A percentile compares a stretch with the other conserved stretches of the same genome.
phyloP scores from a whole-genome alignment of 1,140 invertebrate genomes.

The Orius laevigatus region DNA sequence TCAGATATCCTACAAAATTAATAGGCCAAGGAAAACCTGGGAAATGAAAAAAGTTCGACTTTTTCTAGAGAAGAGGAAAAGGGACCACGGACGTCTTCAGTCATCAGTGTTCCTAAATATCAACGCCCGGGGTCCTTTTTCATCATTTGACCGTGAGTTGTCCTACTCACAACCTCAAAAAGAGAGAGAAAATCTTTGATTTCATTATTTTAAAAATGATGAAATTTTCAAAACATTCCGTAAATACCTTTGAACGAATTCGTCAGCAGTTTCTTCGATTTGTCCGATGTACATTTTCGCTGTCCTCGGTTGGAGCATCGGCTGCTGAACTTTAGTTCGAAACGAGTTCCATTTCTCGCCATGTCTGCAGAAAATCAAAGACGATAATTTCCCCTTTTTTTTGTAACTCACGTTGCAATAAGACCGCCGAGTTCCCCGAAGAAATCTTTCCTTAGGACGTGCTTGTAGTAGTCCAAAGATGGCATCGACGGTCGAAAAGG shows the following conservation, averaged over 20 bases:
- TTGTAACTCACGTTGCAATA: slow-evolving; percentile 54
- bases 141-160: too few relatives aligned
- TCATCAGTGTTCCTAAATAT: too few relatives aligned
- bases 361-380: slow-evolving; percentile 38
- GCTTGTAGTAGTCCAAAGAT: slow-evolving; percentile 60
- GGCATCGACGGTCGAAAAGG: slow-evolving; percentile 63
- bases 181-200: too few relatives aligned
- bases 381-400: not conserved
- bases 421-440: slow-evolving; percentile 54
- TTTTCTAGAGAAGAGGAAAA: too few relatives aligned
- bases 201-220: too few relatives aligned
- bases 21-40: too few relatives aligned
- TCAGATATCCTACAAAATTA: slow-evolving; percentile 48
- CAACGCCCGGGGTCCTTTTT: too few relatives aligned
- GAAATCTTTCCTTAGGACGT: slow-evolving; percentile 50
- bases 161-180: too few relatives aligned
- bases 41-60: too few relatives aligned
- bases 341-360: slow-evolving; percentile 68
- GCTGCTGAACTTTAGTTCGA: slow-evolving; percentile 64
- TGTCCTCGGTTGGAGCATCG: slow-evolving; percentile 58
- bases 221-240: too few relatives aligned
- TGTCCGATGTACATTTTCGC: slow-evolving; percentile 54
- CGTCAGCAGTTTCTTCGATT: slow-evolving; percentile 52
- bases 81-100: too few relatives aligned
- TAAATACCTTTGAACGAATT: slow-evolving; percentile 55